A percentile compares a stretch with the other conserved stretches of the same genome.
phyloP scores from a whole-genome alignment of 23 tunicate genomes.

The Phallusia fumigata region DNA sequence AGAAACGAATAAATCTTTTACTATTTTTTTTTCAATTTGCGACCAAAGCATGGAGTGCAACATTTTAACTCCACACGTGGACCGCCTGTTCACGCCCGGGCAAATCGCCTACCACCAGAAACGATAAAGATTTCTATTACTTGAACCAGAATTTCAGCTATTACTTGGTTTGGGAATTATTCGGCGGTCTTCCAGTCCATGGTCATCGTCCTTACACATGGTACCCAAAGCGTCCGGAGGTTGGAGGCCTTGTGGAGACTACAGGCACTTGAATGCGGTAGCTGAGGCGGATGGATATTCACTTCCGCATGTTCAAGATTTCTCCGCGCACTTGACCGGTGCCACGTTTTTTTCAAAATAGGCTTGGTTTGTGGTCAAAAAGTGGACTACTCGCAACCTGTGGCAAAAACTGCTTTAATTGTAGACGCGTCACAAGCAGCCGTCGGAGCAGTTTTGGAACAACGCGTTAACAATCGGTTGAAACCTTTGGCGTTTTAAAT shows the following conservation, averaged over 20 bases:
- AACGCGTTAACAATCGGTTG: neutral
- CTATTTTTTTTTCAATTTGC: neutral
- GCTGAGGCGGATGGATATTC: conserved; percentile 7
- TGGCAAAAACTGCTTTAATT: neutral
- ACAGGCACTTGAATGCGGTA: conserved; percentile 1
- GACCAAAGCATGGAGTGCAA: conserved; percentile 4
- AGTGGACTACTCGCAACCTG: neutral
- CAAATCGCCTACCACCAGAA: conserved; percentile 16
- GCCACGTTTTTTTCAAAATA: conserved; percentile 7
- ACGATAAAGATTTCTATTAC: neutral
- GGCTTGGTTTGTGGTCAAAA: conserved; percentile 7
- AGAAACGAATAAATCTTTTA: too few relatives aligned
- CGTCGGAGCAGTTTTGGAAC: conserved; percentile 12
- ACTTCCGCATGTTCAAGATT: conserved; percentile 16
- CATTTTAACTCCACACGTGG: neutral
- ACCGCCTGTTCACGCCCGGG: conserved; percentile 12
- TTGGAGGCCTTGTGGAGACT: conserved; percentile 28
- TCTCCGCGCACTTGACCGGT: conserved; percentile 1
- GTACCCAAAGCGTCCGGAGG: conserved; percentile 14
- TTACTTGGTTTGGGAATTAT: neutral
- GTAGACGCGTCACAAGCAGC: conserved; percentile 1
- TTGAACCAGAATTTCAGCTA: neutral
- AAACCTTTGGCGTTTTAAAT: conserved; percentile 12
- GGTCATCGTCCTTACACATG: conserved; percentile 21
- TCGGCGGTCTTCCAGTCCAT: conserved; percentile 9